Evolutionary conservation across 2,797 vertebrate species (phyloP).

Genomic region (Acropternis orthonyx): DNA sequence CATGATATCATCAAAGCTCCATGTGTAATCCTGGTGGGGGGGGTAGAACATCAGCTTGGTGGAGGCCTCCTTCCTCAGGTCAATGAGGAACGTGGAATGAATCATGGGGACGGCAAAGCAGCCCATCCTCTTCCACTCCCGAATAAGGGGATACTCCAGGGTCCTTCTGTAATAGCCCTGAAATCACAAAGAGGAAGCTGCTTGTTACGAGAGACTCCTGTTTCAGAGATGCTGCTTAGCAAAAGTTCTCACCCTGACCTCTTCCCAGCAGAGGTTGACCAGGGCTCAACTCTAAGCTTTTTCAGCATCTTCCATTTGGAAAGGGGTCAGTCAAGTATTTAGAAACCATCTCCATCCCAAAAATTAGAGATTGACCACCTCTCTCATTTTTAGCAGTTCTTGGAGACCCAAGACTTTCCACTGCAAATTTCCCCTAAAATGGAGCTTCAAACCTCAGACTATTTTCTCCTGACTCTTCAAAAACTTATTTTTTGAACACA

Average conservation of each 20-base stretch:
- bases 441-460: background rate
- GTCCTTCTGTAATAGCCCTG: conserved; percentile 96
- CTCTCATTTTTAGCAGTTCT: background rate
- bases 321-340: background rate
- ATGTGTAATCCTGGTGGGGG: conserved; percentile 92
- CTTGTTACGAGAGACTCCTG: background rate
- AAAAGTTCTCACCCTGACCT: background rate
- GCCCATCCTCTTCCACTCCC: conserved; percentile 92
- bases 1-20: conserved; percentile 98
- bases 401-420: background rate
- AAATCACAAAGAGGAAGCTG: background rate
- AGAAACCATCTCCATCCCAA: background rate
- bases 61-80: conserved; percentile 88
- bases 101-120: conserved; percentile 94
- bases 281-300: background rate
- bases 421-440: background rate
- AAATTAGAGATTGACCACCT: background rate
- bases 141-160: conserved; percentile 90
- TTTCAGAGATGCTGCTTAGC: background rate
- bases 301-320: background rate
- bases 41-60: conserved; percentile 86
- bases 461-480: background rate
- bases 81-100: conserved; percentile 93
- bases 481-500: background rate
- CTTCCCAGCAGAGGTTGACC: background rate